Evolutionary conservation across 2,113 vertebrate species (phyloP).

Genomic region (Symphodus melops): DNA sequence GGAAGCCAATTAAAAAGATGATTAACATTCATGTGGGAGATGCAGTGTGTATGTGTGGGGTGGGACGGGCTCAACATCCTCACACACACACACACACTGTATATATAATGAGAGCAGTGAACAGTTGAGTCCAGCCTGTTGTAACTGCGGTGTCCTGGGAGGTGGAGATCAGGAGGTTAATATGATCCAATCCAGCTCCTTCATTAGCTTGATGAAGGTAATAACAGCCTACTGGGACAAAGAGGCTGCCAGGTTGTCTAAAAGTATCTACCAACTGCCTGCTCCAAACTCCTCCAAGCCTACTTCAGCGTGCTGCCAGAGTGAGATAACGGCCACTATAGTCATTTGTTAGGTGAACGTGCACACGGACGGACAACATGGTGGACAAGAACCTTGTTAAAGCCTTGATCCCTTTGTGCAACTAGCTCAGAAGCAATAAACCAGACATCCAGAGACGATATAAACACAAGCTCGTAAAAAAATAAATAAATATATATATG

Average conservation of each 20-base stretch:
- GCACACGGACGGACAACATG: background rate
- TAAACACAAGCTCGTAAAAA: background rate
- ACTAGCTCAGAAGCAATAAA: too few species aligned
- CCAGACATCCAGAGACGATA: too few species aligned
- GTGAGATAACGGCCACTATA: slow-evolving; percentile 8
- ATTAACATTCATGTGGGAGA: slow-evolving; percentile 79
- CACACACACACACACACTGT: slow-evolving; percentile 6
- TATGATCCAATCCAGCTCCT: slow-evolving; percentile 75
- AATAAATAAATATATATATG: too few species aligned
- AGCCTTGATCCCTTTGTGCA: background rate
- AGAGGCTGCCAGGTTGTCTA: slow-evolving; percentile 40
- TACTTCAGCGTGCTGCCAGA: slow-evolving; percentile 18
- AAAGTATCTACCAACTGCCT: slow-evolving; percentile 42
- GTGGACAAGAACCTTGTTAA: background rate
- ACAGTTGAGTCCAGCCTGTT: slow-evolving; percentile 56
- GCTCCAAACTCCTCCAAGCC: slow-evolving; percentile 20
- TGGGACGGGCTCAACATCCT: slow-evolving; percentile 43
- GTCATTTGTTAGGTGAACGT: slow-evolving; percentile 15
- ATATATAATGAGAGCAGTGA: slow-evolving; percentile 41
- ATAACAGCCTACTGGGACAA: slow-evolving; percentile 65
- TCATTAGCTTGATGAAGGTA: slow-evolving; percentile 78
- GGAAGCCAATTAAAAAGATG: slow-evolving; percentile 80
- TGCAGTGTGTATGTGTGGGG: slow-evolving; percentile 45
- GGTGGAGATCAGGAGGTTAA: slow-evolving; percentile 77
- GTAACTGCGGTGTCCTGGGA: slow-evolving; percentile 68